These are phyloP conservation scores for Rhincodon typus DNA, from an alignment of 2,797 vertebrate species.

Conservation along the genomic window DNA sequence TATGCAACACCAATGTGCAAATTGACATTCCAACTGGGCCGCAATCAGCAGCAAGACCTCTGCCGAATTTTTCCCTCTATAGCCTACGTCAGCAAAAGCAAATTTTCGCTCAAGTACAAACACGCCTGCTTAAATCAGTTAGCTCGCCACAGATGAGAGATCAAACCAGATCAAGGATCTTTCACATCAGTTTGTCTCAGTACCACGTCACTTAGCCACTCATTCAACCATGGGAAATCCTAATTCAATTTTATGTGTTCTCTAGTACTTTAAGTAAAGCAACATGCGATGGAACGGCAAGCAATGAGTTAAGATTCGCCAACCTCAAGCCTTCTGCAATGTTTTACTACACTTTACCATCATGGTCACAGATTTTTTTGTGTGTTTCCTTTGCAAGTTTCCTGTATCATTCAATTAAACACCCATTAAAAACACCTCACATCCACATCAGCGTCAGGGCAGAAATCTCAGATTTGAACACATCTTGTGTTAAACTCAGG, in stretches of 20 bases:
- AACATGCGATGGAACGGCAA: not conserved
- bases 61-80: not conserved
- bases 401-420: slow-evolving; percentile 5
- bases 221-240: not conserved
- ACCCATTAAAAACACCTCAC: not conserved
- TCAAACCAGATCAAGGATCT: not conserved
- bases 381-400: not conserved
- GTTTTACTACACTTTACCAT: not conserved
- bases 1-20: not conserved
- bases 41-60: not conserved
- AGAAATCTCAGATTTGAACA: not conserved
- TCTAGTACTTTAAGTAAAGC: not conserved
- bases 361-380: not conserved
- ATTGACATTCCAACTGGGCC: not conserved
- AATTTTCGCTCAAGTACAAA: too few species aligned
- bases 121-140: not conserved
- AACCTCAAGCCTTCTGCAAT: not conserved
- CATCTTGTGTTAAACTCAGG: slow-evolving; percentile 17
- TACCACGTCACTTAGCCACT: not conserved
- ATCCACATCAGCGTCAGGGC: not conserved
- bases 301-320: not conserved
- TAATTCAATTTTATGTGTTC: not conserved
- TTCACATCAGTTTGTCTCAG: not conserved
- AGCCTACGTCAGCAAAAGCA: not conserved
- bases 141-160: not conserved